Percentiles rank a stretch among this genome's conserved stretches.
These are phyloP conservation scores for Phoxinus phoxinus DNA, from an alignment of 2,113 vertebrate species.

Conservation along the genomic window DNA sequence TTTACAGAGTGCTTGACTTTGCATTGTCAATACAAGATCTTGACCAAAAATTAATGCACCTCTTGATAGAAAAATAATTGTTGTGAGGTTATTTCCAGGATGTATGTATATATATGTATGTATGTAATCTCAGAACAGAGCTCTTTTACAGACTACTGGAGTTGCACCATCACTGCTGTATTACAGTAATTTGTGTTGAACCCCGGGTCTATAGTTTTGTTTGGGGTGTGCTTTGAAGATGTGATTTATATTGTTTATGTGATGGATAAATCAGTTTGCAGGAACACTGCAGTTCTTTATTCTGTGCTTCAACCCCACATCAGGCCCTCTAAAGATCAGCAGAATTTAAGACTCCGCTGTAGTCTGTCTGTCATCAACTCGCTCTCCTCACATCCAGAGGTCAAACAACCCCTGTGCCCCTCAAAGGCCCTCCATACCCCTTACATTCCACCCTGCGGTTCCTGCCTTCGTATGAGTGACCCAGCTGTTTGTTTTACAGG, in stretches of 20 bases:
- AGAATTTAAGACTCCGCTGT: constrained; percentile 59
- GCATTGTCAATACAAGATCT: too few relatives aligned
- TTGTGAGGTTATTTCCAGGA: too few relatives aligned
- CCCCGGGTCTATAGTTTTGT: neutral
- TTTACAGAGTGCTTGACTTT: too few relatives aligned
- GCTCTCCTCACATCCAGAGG: constrained; percentile 47
- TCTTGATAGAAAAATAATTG: neutral
- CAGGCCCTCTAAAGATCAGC: constrained; percentile 36
- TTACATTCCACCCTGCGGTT: constrained; percentile 27
- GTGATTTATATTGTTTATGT: constrained; percentile 16
- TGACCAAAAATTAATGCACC: too few relatives aligned
- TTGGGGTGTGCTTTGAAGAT: constrained; percentile 19
- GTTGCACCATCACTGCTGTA: neutral
- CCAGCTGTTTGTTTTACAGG: constrained; percentile 29
- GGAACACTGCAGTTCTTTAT: constrained; percentile 2
- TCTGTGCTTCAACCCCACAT: neutral
- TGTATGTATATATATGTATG: too few relatives aligned
- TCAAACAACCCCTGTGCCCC: constrained; percentile 52
- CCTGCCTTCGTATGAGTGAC: neutral
- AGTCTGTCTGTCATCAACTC: constrained; percentile 69
- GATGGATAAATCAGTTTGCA: neutral
- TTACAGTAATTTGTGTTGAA: neutral
- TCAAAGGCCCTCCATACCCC: constrained; percentile 43
- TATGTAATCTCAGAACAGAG: neutral
- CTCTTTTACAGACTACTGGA: neutral